Conservation (phyloP, 2,113 vertebrate genomes). For the Ictidomys tridecemlineatus region DNA sequence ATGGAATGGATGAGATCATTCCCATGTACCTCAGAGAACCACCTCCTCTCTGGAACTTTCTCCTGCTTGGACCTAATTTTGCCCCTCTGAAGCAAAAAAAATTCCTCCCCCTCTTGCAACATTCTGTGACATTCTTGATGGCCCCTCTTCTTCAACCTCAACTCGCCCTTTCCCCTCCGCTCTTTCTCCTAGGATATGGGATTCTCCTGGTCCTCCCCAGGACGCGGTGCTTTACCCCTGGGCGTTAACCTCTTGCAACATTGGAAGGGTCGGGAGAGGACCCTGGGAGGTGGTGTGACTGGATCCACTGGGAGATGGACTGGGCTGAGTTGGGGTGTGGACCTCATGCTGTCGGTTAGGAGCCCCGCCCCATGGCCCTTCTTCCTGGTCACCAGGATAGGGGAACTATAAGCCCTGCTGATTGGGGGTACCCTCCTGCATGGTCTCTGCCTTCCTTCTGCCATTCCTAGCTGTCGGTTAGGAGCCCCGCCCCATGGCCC, state of each 20-base stretch:
- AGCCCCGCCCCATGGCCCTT: neutral
- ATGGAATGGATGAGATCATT: neutral
- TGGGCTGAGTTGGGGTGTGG: neutral
- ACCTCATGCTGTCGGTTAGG: neutral
- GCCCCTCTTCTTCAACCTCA: neutral
- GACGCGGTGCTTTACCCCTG: neutral
- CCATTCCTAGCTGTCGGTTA: neutral
- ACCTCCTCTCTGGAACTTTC: neutral
- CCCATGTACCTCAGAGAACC: neutral
- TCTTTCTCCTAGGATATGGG: neutral
- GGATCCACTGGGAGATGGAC: too few species aligned
- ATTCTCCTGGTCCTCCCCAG: neutral
- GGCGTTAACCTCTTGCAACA: neutral
- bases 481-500: neutral
- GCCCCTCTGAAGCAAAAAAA: neutral
- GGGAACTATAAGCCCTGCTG: neutral
- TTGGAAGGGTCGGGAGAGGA: neutral
- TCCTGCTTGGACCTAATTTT: neutral
- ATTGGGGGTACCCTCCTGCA: accelerated
- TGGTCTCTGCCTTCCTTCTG: neutral
- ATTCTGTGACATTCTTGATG: neutral
- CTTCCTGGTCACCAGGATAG: neutral
- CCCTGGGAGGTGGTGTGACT: too few species aligned
- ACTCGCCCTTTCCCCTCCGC: neutral
- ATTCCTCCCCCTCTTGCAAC: neutral